These are phyloP conservation scores for Simalia tracyae DNA, from an alignment of 2,797 vertebrate genomes.

Conservation along the genomic window DNA sequence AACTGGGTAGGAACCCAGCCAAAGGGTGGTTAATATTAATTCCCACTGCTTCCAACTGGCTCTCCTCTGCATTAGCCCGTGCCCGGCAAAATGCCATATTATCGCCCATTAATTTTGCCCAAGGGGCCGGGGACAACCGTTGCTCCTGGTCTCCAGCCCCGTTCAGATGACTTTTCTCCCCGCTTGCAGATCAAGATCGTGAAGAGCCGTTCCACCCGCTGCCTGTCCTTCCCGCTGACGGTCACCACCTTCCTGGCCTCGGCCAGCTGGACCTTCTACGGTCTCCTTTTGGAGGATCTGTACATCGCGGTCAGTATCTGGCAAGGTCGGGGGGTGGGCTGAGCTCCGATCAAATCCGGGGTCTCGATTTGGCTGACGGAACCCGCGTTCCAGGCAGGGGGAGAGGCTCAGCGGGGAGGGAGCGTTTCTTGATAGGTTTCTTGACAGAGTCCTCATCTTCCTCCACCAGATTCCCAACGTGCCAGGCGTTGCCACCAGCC, in stretches of 20 bases:
- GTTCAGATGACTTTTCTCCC: not conserved
- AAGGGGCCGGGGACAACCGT: not conserved
- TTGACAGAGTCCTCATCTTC: not conserved
- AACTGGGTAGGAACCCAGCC: not conserved
- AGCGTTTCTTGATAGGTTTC: not conserved
- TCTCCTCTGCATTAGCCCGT: not conserved
- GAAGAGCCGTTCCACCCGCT: conserved; percentile 79
- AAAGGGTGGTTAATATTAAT: not conserved
- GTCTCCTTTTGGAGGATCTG: conserved; percentile 79
- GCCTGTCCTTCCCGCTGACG: conserved; percentile 88
- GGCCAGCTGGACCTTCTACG: conserved; percentile 88
- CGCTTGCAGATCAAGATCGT: conserved; percentile 79
- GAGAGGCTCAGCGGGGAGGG: not conserved
- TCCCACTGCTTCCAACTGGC: too few species aligned
- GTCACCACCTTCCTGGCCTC: conserved; percentile 89
- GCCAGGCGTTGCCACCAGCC: conserved; percentile 87
- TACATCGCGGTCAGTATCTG: conserved; percentile 83
- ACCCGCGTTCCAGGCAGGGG: not conserved
- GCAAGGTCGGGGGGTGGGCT: not conserved
- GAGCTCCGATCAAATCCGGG: not conserved
- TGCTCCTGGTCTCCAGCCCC: not conserved
- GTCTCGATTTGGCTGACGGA: conserved; percentile 54
- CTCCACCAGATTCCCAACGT: conserved; percentile 84
- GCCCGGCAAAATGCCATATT: not conserved
- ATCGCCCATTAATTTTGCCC: not conserved